These are phyloP conservation scores for Orycteropus afer DNA, from an alignment of 2,113 vertebrate species.

Conservation along the genomic window DNA sequence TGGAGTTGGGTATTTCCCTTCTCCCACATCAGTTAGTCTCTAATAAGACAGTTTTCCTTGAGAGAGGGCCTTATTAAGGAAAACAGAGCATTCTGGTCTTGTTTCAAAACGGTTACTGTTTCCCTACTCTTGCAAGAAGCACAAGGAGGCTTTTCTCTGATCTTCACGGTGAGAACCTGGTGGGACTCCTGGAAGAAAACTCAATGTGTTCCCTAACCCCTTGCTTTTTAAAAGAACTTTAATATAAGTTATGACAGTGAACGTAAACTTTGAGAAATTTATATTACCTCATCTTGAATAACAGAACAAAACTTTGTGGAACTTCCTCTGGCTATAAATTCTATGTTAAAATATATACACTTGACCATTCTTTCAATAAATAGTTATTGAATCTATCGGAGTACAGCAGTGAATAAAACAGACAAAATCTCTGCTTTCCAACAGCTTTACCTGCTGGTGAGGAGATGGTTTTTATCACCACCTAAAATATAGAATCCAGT, in stretches of 20 bases:
- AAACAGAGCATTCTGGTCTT: too few relatives aligned
- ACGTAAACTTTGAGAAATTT: not conserved
- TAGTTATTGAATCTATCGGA: not conserved
- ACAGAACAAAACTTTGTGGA: not conserved
- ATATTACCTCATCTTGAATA: not conserved
- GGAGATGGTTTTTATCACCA: not conserved
- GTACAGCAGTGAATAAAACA: not conserved
- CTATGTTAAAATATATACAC: not conserved
- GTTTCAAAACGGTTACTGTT: too few relatives aligned
- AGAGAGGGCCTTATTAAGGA: too few relatives aligned
- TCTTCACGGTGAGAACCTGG: too few relatives aligned
- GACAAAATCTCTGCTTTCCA: not conserved
- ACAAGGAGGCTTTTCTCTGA: too few relatives aligned
- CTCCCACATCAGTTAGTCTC: too few relatives aligned
- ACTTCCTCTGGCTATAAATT: not conserved
- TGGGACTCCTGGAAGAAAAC: too few relatives aligned
- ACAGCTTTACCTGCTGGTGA: not conserved
- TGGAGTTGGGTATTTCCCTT: too few relatives aligned
- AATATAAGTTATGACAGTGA: not conserved
- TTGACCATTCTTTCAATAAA: not conserved
- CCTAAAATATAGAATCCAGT: not conserved
- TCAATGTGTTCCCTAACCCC: too few relatives aligned
- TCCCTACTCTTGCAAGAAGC: too few relatives aligned
- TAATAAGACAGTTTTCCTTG: too few relatives aligned
- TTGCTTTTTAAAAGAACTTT: not conserved